Conservation (phyloP, 2,113 vertebrate species). For the Colistium nudipinnis region DNA sequence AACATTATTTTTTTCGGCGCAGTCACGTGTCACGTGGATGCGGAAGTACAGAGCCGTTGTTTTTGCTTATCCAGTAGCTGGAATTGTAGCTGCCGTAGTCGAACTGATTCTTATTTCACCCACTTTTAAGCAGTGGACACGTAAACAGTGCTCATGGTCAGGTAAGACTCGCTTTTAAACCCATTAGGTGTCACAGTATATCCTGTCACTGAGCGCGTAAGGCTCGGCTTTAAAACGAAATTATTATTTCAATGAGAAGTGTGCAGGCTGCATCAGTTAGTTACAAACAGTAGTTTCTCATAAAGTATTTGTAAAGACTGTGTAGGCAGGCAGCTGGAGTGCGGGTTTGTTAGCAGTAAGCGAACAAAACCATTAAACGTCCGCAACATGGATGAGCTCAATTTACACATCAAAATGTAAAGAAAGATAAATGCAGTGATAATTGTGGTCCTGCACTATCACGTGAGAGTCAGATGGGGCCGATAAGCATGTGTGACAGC, state of each 20-base stretch:
- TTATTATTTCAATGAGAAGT: not conserved
- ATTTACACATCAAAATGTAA: not conserved
- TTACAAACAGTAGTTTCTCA: not conserved
- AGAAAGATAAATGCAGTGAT: not conserved
- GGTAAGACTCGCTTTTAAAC: constrained; percentile 43
- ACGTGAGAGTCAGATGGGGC: constrained; percentile 64
- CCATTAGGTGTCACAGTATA: not conserved
- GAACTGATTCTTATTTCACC: not conserved
- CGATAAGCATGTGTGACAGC: not conserved
- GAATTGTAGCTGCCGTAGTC: not conserved
- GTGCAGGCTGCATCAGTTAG: not conserved
- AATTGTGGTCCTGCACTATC: constrained; percentile 12
- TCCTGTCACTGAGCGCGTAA: not conserved
- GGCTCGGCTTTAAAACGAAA: not conserved
- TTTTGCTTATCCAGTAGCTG: constrained; percentile 35
- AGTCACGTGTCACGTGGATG: constrained; percentile 52
- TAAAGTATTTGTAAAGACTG: not conserved
- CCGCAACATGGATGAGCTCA: no score
- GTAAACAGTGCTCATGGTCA: constrained; percentile 71
- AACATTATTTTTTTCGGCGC: not conserved
- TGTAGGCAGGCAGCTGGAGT: not conserved
- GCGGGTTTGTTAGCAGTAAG: not conserved
- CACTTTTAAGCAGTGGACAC: not conserved
- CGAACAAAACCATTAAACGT: no score
- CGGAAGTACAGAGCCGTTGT: constrained; percentile 63